Evolutionary conservation across 2,888 invertebrate genomes (phyloP).

Genomic region (Anoncus sp.): DNA sequence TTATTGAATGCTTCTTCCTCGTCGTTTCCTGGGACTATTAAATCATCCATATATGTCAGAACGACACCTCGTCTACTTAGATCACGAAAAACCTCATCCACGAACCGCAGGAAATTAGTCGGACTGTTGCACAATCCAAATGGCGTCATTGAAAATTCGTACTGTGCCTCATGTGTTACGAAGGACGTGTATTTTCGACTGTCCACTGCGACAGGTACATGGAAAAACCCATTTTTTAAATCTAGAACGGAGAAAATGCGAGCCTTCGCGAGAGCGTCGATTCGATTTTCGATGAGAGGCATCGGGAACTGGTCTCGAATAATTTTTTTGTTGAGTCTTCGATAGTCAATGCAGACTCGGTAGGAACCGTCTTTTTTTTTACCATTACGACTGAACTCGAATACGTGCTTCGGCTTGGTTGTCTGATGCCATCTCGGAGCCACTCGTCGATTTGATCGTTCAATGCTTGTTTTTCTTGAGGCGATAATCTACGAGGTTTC

Average conservation of each 20-base stretch:
- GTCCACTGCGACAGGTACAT: no score
- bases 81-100: conserved; percentile 55
- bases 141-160: conserved; percentile 62
- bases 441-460: conserved; percentile 66
- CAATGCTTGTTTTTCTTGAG: conserved; percentile 60
- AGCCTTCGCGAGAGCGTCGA: no score
- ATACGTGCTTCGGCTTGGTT: conserved; percentile 61
- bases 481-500: conserved; percentile 39
- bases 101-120: conserved; percentile 54
- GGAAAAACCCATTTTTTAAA: no score
- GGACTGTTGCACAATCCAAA: conserved; percentile 60
- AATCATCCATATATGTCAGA: no score
- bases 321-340: conserved; percentile 63
- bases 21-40: no score
- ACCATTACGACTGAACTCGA: conserved; percentile 64
- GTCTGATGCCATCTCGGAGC: conserved; percentile 61
- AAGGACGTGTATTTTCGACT: no score
- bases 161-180: conserved; percentile 64
- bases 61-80: conserved; percentile 14
- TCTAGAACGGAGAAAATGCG: no score
- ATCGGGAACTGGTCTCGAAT: conserved; percentile 65
- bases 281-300: conserved; percentile 35
- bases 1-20: no score
- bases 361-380: conserved; percentile 64
- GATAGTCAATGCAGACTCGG: conserved; percentile 68